A percentile compares a stretch with the other conserved stretches of the same genome.
Conservation (phyloP, 2,888 invertebrate genomes). For the Dinocampus coccinellae region DNA sequence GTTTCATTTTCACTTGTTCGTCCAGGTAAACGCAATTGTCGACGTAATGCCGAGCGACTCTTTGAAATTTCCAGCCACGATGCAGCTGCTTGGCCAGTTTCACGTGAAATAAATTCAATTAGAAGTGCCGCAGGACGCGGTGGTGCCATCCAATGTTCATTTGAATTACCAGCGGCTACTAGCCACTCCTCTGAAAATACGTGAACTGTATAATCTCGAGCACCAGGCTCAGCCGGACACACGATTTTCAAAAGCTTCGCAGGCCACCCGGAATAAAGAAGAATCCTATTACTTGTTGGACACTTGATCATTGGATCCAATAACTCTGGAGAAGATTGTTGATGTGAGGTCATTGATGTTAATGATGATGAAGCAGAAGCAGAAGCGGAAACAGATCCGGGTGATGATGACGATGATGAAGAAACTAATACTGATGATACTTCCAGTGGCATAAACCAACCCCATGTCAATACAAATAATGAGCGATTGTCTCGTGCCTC, state of each 20-base stretch:
- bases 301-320: constrained; percentile 71
- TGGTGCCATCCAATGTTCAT: constrained; percentile 59
- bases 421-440: constrained; percentile 68
- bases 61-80: constrained; percentile 83
- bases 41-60: constrained; percentile 75
- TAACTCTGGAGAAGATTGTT: constrained; percentile 54
- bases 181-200: constrained; percentile 87
- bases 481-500: constrained; percentile 85
- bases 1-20: constrained; percentile 59
- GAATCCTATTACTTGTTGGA: constrained; percentile 82
- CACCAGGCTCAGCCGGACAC: constrained; percentile 80
- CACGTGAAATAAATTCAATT: constrained; percentile 79
- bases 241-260: constrained; percentile 73
- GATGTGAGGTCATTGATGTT: neutral
- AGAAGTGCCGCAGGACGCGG: constrained; percentile 75
- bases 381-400: too few relatives aligned
- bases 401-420: neutral
- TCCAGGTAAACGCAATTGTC: constrained; percentile 72
- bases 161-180: constrained; percentile 64
- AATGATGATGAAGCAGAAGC: neutral
- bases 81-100: constrained; percentile 82
- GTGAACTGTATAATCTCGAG: constrained; percentile 78
- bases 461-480: constrained; percentile 87
- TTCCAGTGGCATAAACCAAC: constrained; percentile 78
- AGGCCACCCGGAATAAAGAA: constrained; percentile 84